Evolutionary conservation across 2,113 vertebrate genomes (phyloP), one percentile per base, ranked within the genome.

Genomic region (Coturnix japonica): DNA sequence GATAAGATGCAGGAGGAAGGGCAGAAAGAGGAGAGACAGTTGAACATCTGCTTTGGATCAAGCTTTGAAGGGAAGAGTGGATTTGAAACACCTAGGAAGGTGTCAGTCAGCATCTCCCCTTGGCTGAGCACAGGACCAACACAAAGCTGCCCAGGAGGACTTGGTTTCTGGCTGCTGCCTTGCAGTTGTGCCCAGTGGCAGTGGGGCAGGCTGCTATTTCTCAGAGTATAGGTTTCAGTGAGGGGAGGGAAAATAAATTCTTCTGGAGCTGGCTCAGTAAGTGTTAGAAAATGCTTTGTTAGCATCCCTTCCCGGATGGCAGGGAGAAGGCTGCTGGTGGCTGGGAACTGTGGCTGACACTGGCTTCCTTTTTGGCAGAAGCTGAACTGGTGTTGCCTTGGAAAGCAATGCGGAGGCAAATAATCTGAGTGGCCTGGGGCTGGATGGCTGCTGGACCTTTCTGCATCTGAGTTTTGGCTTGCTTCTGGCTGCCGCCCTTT

Each of bases 201-300:
- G 65, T 0, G 0, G 67, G 22, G 39, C 63, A 14, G 46, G 60
- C 85, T 91, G 79, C 64, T 79, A 59, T 91, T 94, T 85, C 72
- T 90, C 85, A 77, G 37, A 80, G 33, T 8, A 0, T 39, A 49
- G 72, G 28, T 85, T 95, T 71, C 93, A 91, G 60, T 60, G 75
- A 51, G 75, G 30, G 77, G 61, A 87, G 70, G 87, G 63, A 95
- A 66, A 90, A 83, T 77, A 46, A 95, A 85, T 49, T 75, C 31
- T 87, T 80, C 91, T 96, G 94, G 93, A 95, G 33, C 51, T 85
- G 72, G 46, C 85, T 82, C 91, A 96, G 47, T 71, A 94, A 59
- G 30, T 11, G 0, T 94, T 92, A 90, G 90, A 74, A 95, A 93
- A 61, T 6, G 28, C 82, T 92, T 94, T 95, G 94, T 96, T 74